phyloP scores from a whole-genome alignment of 2,888 invertebrate genomes.

The Acanthosepion pharaonis region DNA sequence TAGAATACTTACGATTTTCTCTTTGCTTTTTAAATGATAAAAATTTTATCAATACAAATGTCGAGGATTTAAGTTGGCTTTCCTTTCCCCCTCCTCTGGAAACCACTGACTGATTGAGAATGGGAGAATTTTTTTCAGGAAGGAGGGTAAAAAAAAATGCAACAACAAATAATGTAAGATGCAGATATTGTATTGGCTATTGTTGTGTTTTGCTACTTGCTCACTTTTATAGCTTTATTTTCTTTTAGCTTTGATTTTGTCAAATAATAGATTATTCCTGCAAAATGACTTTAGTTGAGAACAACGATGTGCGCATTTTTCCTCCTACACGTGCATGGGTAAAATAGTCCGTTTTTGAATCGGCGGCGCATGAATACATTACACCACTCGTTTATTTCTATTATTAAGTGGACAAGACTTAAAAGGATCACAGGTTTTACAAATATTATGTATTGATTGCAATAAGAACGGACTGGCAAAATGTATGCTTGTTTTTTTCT shows the following conservation, averaged over 20 bases:
- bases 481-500: not conserved
- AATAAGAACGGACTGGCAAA: not conserved
- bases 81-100: not conserved
- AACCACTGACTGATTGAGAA: not conserved
- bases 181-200: not conserved
- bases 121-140: too few relatives aligned
- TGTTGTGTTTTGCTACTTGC: not conserved
- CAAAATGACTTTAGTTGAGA: not conserved
- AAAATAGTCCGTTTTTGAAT: not conserved
- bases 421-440: not conserved
- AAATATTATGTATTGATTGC: not conserved
- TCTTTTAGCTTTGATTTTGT: not conserved
- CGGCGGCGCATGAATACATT: conserved; percentile 7
- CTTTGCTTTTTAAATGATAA: not conserved
- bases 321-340: not conserved
- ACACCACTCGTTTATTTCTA: not conserved
- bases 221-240: not conserved
- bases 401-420: too few relatives aligned
- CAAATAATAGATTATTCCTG: not conserved
- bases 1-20: too few relatives aligned
- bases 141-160: not conserved
- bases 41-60: not conserved
- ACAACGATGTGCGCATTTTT: not conserved
- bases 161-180: not conserved
- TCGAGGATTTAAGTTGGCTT: not conserved